Evolutionary conservation across 2,888 invertebrate species (phyloP), one percentile per base, ranked within the genome.

Genomic region (Spisula subtruncata): DNA sequence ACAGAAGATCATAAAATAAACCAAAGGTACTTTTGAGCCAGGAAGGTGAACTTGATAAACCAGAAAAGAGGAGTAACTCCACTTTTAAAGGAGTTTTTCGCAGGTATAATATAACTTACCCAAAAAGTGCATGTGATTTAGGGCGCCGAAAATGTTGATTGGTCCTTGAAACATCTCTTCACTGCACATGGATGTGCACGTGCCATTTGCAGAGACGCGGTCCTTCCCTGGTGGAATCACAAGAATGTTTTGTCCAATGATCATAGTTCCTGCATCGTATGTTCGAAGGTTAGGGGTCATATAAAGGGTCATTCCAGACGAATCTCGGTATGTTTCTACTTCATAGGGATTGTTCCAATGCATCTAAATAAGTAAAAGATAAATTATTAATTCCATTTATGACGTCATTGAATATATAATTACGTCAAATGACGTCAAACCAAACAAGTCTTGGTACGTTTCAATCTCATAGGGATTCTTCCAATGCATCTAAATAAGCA

Each of bases 61-160:
- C n/a, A n/a, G n/a, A n/a, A n/a, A n/a, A n/a, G n/a, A n/a, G n/a
- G n/a, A n/a, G n/a, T n/a, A n/a, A n/a, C n/a, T n/a, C n/a, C n/a
- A n/a, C n/a, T n/a, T n/a, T n/a, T n/a, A n/a, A n/a, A n/a, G n/a
- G n/a, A n/a, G n/a, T n/a, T n/a, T n/a, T n/a, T n/a, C n/a, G 8
- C 25, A 25, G 25, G 2, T 5, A 6, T n/a, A 25, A 25, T 60
- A 56, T 46, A 35, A 79, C 56, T 35, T 90, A 95, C 94, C 94
- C 41, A 94, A 35, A 71, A 93, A 94, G 83, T 95, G 95, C 95
- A 95, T 95, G 83, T 95, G 94, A 75, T 94, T 94, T 6, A 91
- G 14, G 12, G 90, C 94, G 6, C 84, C 81, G 29, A 90, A 88
- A 0, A 94, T 56, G 46, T 91, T 81, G 25, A 94, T 84, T 0